These are phyloP conservation scores for Hesperophylax magnus DNA, from an alignment of 1,140 invertebrate genomes.

Conservation along the genomic window DNA sequence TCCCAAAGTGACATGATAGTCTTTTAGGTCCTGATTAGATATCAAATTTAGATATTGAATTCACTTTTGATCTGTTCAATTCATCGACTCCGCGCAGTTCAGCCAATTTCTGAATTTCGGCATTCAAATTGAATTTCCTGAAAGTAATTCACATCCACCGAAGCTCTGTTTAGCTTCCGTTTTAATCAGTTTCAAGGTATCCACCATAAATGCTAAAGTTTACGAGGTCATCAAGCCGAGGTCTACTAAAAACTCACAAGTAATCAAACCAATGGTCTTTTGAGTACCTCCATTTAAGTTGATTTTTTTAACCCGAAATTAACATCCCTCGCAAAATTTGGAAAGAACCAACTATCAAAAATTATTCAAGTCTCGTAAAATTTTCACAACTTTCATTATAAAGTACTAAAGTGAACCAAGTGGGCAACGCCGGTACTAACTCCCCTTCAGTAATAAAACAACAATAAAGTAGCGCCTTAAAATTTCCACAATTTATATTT, in stretches of 20 bases:
- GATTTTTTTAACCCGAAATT: not conserved
- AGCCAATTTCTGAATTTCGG: no score
- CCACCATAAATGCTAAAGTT: no score
- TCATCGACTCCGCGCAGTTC: no score
- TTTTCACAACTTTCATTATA: constrained; percentile 33
- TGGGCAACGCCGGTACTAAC: not conserved
- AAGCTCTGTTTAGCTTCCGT: no score
- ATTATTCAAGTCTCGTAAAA: constrained; percentile 31
- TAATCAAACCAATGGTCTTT: not conserved
- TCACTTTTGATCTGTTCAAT: no score
- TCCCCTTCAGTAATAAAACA: constrained; percentile 20
- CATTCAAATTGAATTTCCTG: constrained; percentile 1
- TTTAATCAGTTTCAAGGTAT: no score
- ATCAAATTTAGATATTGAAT: no score
- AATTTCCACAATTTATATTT: constrained; percentile 8
- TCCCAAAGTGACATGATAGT: no score
- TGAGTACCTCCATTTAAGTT: not conserved
- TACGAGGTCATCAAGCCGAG: no score
- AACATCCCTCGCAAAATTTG: constrained; percentile 1
- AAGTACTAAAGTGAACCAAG: constrained; percentile 27
- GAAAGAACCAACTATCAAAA: constrained; percentile 30
- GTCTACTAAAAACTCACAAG: no score
- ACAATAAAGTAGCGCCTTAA: constrained; percentile 14
- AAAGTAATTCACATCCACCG: no score
- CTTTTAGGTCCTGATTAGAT: no score